Evolutionary conservation across 2,888 invertebrate species (phyloP), one percentile per base, ranked within the genome.

Genomic region (Allygus modestus): DNA sequence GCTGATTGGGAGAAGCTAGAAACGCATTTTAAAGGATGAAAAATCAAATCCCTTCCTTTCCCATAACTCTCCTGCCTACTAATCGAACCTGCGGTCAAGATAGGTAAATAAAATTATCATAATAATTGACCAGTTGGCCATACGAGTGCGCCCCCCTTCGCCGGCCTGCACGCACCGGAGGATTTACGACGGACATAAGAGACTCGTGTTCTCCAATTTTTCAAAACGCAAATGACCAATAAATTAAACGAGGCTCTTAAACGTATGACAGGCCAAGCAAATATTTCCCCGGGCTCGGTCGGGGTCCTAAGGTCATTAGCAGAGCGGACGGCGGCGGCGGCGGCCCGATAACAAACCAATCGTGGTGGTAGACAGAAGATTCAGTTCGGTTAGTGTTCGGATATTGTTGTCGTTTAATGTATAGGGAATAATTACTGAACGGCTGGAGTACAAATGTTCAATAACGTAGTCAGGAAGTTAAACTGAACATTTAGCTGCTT

Each of bases 241-340:
- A 79, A 79, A 79, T 79, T 79, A 79, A 33, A 54, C 79, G 23
- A 58, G 58, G 79, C 79, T 77, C 37, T 79, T 51, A 79, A 79
- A 79, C 79, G 79, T 79, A 79, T 58, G 79, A 79, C 79, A 58
- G 79, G 79, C 51, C 79, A 79, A 79, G 79, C 79, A 79, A 79
- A 79, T 58, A 79, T 79, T 51, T 79, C 79, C 54, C 26, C n/a
- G 58, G 26, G 31, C 79, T 17, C 79, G 1, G 79, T 58, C 54
- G 79, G 79, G 58, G 79, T 20, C 79, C 33, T 12, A 58, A 5
- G 51, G 33, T 58, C 58, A 77, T 77, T 77, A 77, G 51, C 1
- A 1, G 73, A 23, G 33, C 20, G 51, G 51, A 1, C 73, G 17
- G 46, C 75, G 28, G 28, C 11, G 75, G 51, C 20, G 7, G 28